phyloP scores from a whole-genome alignment of 2,797 vertebrate genomes.

The Remorina albescens region DNA sequence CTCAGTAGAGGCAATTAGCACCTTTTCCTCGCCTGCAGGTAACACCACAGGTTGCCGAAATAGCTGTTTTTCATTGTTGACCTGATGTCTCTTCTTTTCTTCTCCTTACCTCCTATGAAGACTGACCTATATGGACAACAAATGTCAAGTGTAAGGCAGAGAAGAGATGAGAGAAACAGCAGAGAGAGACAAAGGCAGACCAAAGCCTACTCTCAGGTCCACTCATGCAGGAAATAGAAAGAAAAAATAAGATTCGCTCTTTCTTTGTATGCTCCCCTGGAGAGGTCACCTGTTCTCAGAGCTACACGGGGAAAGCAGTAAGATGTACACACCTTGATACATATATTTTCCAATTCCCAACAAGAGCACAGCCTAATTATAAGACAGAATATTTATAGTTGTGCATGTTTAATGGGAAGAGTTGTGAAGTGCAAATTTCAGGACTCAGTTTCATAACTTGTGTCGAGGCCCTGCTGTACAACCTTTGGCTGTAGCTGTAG shows the following conservation, averaged over 20 bases:
- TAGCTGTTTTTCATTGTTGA: slow-evolving; percentile 64
- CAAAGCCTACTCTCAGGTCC: slow-evolving; percentile 75
- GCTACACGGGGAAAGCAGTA: slow-evolving; percentile 41
- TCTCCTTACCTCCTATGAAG: slow-evolving; percentile 63
- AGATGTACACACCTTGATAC: slow-evolving; percentile 43
- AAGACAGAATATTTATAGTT: slow-evolving; percentile 53
- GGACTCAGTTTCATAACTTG: not conserved
- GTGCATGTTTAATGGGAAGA: slow-evolving; percentile 8
- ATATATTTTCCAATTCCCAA: slow-evolving; percentile 57
- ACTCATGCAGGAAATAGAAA: slow-evolving; percentile 82
- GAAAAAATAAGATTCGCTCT: slow-evolving; percentile 71
- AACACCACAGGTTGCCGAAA: slow-evolving; percentile 70
- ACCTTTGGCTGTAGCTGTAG: slow-evolving; percentile 13
- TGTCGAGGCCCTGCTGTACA: not conserved
- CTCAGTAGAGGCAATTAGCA: slow-evolving; percentile 74
- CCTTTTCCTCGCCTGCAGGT: slow-evolving; percentile 54
- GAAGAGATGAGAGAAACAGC: slow-evolving; percentile 69
- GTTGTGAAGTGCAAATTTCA: slow-evolving; percentile 12
- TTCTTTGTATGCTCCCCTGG: slow-evolving; percentile 50
- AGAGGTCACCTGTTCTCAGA: slow-evolving; percentile 66
- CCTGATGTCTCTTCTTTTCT: slow-evolving; percentile 45
- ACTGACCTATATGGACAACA: slow-evolving; percentile 84
- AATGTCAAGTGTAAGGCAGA: slow-evolving; percentile 81
- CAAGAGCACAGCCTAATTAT: slow-evolving; percentile 65
- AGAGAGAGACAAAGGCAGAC: slow-evolving; percentile 77